Evolutionary conservation across 1,140 invertebrate species (phyloP), one percentile per base, ranked within the genome.

Genomic region (Polypedilum vanderplanki): DNA sequence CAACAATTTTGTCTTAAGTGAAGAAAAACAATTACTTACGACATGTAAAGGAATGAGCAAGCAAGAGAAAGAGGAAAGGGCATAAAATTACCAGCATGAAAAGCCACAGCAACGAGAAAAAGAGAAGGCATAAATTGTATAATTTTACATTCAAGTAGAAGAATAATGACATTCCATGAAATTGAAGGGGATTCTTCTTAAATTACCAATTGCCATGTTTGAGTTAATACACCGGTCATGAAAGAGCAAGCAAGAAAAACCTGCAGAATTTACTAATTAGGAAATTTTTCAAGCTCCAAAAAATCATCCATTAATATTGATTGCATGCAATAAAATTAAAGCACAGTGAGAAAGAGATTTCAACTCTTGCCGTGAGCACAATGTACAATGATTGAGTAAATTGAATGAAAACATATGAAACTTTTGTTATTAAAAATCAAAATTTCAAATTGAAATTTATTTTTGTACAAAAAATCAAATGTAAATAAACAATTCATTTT

Each of bases 11-110:
- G 24, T 33, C n/a, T 57, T 57, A 57, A 57, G 46, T 57, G 65
- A 20, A 22, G 4, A 70, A 22, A 57, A 70, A 70, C 65, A 70
- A 70, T 70, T 70, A 70, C 65, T 70, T 22, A 20, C 65, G 20
- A 70, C 17, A 20, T 57, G 46, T 15, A n/a, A 33, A 33, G 24
- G 24, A 33, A 33, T 33, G 5, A 33, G 24, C 24, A 33, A 33
- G 46, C 46, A 17, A 57, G n/a, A 1, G 8, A 3, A 3, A 57
- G n/a, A 57, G 46, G 8, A 9, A 57, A 70, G 65, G 9, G 65
- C 65, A 70, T 70, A 70, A 70, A 70, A 70, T 70, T 70, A 70
- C 65, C 65, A 70, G 65, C 65, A 70, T 70, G 65, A 70, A 70
- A 70, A 10, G 20, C 17, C 46, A 57, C 24, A 33, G 24, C 24